Conservation (phyloP, 2,888 invertebrate genomes). For the Orthosia cruda region DNA sequence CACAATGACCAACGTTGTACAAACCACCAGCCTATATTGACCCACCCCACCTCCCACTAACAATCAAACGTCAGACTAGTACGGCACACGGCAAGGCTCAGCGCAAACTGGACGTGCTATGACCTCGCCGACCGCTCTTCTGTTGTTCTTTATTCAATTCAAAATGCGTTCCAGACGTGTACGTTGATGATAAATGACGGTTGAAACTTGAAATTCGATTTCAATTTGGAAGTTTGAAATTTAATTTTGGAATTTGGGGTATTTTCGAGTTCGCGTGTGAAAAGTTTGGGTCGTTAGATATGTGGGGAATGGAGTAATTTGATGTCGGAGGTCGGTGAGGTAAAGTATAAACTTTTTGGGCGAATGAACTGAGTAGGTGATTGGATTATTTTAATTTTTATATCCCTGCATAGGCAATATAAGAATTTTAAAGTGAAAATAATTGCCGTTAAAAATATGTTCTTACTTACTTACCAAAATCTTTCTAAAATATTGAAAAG, state of each 20-base stretch:
- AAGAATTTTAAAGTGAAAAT: neutral
- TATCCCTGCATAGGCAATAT: neutral
- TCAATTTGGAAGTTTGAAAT: conserved; percentile 65
- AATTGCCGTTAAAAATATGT: neutral
- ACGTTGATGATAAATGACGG: conserved; percentile 73
- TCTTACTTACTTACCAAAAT: neutral
- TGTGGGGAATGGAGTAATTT: conserved; percentile 44
- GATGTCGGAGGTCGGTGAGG: conserved; percentile 24
- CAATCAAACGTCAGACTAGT: conserved; percentile 73
- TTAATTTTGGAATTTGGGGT: conserved; percentile 57
- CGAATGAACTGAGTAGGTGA: neutral
- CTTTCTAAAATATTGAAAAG: neutral
- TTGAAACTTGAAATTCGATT: conserved; percentile 70
- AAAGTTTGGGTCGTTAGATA: conserved; percentile 59
- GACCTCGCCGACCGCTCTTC: conserved; percentile 83
- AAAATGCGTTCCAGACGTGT: conserved; percentile 82
- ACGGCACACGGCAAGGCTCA: conserved; percentile 74
- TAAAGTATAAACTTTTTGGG: conserved; percentile 18
- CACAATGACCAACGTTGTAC: conserved; percentile 84
- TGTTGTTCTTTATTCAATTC: conserved; percentile 87
- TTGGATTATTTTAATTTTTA: neutral
- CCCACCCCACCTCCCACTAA: conserved; percentile 78
- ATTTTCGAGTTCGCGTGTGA: conserved; percentile 56
- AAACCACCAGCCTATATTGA: conserved; percentile 75
- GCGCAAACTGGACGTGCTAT: conserved; percentile 74